Base-by-base conservation (phyloP, 2,888 invertebrate genomes). In the Camponotus fellah region DNA sequence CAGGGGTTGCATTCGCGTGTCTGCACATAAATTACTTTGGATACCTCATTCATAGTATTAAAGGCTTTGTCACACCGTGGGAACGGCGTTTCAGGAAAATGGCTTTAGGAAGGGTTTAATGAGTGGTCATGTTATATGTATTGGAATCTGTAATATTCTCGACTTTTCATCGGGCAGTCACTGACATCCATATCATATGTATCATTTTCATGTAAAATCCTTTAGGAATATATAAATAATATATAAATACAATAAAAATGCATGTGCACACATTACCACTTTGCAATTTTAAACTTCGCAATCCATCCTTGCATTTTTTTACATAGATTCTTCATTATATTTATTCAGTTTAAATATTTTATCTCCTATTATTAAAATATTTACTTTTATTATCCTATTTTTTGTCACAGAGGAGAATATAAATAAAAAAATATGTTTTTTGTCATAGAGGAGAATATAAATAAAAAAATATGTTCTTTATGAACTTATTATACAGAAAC, bases 1-100 rank as follows among this genome's bases (percentile, higher is more conserved):
- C 65, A 46, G 64, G 40, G 58, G 75, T 65, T 72, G 56, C 26
- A 26, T 68, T 37, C 60, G 34, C 53, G 34, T 77, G 60, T 64
- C 49, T 60, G 34, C 64, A 49, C 71, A 75, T 77, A 71, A 68
- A 83, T 83, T 80, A 83, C 74, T 74, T 77, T 26, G 34, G 26
- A 77, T 79, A 17, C 17, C 46, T 37, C 26, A 32, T 46, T 60
- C 14, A 26, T 62, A 14, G 21, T 6, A 66, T 71, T 69, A 80
- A 69, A 46, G 58, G 68, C 58, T 66, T 68, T 56, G 32, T 46
- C 74, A 26, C n/a, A 53, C 26, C 21, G 17, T 80, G 14, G 17
- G n/a, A 65, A 76, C 34, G 49, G 6, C 34, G 21, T 46, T 68
- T 60, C n/a, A 26, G n/a, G 34, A 43, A 17, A 26, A 60, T n/a